Conservation (phyloP, 2,113 vertebrate species). For the Hyperopisus bebe region DNA sequence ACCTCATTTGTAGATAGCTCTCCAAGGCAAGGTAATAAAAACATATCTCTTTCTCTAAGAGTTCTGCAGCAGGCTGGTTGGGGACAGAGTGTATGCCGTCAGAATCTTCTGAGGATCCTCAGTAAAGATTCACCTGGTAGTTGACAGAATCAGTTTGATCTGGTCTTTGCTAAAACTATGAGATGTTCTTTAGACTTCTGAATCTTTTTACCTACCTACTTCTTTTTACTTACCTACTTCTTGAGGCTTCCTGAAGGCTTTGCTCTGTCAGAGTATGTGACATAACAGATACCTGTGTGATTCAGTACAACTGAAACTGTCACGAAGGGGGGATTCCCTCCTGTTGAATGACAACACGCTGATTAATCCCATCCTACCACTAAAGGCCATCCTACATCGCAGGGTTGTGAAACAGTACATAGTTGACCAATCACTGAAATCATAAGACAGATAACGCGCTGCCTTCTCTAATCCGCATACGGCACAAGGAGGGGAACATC, state of each 20-base stretch:
- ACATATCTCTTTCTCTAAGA: background rate
- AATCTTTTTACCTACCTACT: background rate
- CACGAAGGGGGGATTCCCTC: background rate
- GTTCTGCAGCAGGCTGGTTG: background rate
- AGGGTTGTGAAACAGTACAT: background rate
- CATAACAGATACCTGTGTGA: background rate
- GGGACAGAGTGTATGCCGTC: background rate
- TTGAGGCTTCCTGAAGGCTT: background rate
- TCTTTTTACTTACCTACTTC: background rate
- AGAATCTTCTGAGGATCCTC: background rate
- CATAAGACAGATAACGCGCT: background rate
- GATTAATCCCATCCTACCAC: background rate
- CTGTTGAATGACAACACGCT: background rate
- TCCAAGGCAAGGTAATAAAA: background rate
- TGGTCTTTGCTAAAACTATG: background rate
- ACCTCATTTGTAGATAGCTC: background rate
- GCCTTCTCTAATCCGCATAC: background rate
- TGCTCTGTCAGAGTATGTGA: background rate
- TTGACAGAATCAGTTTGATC: background rate
- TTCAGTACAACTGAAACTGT: background rate
- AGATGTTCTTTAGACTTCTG: background rate
- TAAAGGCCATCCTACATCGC: background rate
- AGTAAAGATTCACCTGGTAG: background rate
- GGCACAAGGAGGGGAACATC: background rate
- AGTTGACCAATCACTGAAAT: background rate